A percentile compares a stretch with the other conserved stretches of the same genome.
Conservation (phyloP, 2,113 vertebrate genomes). For the Oreochromis spilurus region DNA sequence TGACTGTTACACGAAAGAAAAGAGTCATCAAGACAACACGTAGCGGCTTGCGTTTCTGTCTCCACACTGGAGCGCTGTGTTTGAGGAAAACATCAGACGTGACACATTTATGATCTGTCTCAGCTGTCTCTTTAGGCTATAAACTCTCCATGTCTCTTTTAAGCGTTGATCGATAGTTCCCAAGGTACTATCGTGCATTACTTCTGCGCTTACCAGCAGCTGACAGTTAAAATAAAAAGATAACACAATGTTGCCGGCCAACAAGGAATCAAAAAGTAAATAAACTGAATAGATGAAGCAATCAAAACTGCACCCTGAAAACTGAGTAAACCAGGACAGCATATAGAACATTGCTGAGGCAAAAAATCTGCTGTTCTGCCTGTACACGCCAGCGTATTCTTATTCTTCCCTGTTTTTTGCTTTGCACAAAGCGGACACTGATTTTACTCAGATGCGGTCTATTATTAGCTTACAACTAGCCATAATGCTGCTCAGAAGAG, state of each 20-base stretch:
- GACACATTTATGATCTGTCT: slow-evolving; percentile 8
- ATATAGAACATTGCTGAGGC: not conserved
- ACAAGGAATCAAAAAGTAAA: not conserved
- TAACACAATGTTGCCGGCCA: not conserved
- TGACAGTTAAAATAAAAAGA: not conserved
- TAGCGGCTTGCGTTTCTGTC: not conserved
- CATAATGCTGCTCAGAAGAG: not conserved
- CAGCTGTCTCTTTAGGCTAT: not conserved
- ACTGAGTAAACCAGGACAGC: not conserved
- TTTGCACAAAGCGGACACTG: not conserved
- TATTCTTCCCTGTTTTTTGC: not conserved
- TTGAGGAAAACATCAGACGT: not conserved
- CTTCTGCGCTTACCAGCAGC: not conserved
- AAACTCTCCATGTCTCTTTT: not conserved
- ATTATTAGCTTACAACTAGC: not conserved
- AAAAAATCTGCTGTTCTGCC: not conserved
- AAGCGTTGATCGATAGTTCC: slow-evolving; percentile 2
- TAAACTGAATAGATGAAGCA: not conserved
- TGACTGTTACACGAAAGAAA: not conserved
- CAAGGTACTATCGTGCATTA: not conserved
- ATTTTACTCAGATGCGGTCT: not conserved
- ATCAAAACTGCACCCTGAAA: not conserved
- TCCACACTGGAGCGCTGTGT: not conserved
- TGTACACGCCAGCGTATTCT: not conserved
- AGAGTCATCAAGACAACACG: not conserved